Conservation (phyloP, 2,797 vertebrate genomes). For the Poeciliopsis turneri region DNA sequence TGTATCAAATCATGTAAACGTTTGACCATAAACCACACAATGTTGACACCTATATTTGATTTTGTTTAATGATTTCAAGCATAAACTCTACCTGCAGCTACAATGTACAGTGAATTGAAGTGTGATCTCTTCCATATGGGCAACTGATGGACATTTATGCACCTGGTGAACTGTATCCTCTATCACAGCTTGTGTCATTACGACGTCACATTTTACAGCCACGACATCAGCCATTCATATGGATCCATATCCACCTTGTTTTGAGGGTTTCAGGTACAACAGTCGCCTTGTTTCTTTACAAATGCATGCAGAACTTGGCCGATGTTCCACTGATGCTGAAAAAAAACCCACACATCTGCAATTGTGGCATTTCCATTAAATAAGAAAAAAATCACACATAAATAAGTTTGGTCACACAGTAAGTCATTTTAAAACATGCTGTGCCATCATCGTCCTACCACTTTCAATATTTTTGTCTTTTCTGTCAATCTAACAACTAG, state of each 20-base stretch:
- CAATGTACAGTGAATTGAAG: not conserved
- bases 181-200: not conserved
- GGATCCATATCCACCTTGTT: not conserved
- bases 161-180: not conserved
- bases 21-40: not conserved
- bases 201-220: not conserved
- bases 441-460: too few species aligned
- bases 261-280: not conserved
- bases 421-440: too few species aligned
- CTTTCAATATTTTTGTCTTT: too few species aligned
- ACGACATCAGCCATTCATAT: not conserved
- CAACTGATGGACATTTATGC: not conserved
- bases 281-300: too few species aligned
- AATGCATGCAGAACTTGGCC: too few species aligned
- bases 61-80: not conserved
- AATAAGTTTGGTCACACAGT: too few species aligned
- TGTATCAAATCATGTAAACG: not conserved
- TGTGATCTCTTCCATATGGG: not conserved
- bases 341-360: too few species aligned
- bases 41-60: not conserved
- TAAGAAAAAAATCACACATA: too few species aligned
- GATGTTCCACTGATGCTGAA: too few species aligned
- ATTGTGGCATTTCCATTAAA: too few species aligned
- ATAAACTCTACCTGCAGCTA: not conserved
- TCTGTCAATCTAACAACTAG: too few species aligned